phyloP scores from a whole-genome alignment of 2,888 invertebrate genomes.

The Mechanitis mazaeus region DNA sequence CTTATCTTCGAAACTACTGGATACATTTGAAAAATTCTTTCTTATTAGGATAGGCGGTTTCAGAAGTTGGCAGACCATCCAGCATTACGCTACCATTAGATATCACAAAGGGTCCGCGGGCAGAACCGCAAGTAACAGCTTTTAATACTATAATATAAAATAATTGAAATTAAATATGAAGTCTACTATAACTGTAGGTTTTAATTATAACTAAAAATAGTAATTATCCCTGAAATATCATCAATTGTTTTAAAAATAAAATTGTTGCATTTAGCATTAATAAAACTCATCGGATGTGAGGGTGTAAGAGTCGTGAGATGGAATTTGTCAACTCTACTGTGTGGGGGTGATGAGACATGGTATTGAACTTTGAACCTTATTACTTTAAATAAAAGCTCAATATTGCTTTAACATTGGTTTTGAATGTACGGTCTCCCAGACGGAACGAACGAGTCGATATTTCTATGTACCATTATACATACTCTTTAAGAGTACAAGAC shows the following conservation, averaged over 20 bases:
- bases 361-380: constrained; percentile 19
- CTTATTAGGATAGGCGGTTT: too few relatives aligned
- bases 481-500: constrained; percentile 26
- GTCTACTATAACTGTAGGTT: too few relatives aligned
- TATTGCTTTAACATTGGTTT: constrained; percentile 18
- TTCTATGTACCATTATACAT: constrained; percentile 21
- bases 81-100: too few relatives aligned
- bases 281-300: constrained; percentile 17
- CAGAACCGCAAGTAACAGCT: too few relatives aligned
- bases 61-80: too few relatives aligned
- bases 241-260: neutral
- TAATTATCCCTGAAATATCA: neutral
- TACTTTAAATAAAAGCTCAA: constrained; percentile 13
- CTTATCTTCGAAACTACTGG: too few relatives aligned
- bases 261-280: constrained; percentile 6
- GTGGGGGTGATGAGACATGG: constrained; percentile 1
- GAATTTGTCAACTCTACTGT: constrained; percentile 4
- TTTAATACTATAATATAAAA: neutral
- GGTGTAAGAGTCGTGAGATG: constrained; percentile 13
- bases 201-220: too few relatives aligned
- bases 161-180: too few relatives aligned
- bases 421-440: constrained; percentile 30
- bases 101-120: too few relatives aligned
- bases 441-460: constrained; percentile 31
- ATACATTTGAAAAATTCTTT: too few relatives aligned